Evolutionary conservation across 2,113 vertebrate genomes (phyloP), one percentile per base, ranked within the genome.

Genomic region (Gymnogyps californianus): DNA sequence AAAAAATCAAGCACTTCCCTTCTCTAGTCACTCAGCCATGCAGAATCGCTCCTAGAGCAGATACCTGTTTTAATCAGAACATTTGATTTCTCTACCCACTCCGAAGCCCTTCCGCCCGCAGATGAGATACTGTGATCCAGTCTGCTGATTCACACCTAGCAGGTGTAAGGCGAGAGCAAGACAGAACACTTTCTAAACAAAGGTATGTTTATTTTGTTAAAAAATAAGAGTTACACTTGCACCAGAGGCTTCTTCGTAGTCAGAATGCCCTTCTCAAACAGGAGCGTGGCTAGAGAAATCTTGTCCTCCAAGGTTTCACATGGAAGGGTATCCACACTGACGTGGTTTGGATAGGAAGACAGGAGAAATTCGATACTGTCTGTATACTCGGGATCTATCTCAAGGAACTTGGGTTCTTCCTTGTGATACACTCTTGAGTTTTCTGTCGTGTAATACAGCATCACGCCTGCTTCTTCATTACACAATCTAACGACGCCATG

Each of bases 371-470:
- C 99, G 0, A 99, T 80, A 40, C 98, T 98, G 29, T 99, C 99
- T 16, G 98, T 98, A 85, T 99, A 97, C 98, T 99, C 99, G 0
- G 98, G 90, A 82, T 98, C 97, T 66, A 99, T 98, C 98, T 99
- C 99, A 69, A 99, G 97, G 95, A 97, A 99, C 97, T 99, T 99
- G 91, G 97, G 98, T 83, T 99, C 99, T 93, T 99, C 99, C 97
- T 99, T 98, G 97, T 99, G 99, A 97, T 99, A 99, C 64, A 99
- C 98, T 94, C 99, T 98, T 46, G 99, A 99, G 97, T 99, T 99
- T 93, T 99, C 99, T 26, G 98, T 98, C 0, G 98, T 99, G 95
- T 99, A 98, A 97, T 98, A 99, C 42, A 99, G 98, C 93, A 98
- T 96, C 72, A 99, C 97, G 7, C 94, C 94, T 17, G 98, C 98